Evolutionary conservation across 1,140 invertebrate genomes (phyloP).

Genomic region (Augochlora pura): DNA sequence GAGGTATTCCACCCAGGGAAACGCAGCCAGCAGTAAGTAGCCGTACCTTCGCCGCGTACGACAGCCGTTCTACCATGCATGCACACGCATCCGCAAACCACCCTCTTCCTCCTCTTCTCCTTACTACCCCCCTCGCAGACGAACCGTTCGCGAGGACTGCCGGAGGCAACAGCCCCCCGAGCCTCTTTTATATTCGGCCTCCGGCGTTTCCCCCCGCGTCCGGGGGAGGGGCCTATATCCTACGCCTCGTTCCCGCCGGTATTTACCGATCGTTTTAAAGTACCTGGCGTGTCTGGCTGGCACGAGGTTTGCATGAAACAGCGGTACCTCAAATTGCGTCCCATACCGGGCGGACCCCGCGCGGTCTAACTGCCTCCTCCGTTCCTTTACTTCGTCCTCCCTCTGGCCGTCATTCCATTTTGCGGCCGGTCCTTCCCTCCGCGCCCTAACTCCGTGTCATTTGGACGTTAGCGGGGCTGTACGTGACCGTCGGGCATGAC

Average conservation of each 20-base stretch:
- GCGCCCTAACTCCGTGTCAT: slow-evolving; percentile 33
- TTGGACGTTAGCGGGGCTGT: slow-evolving; percentile 44
- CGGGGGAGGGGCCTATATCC: slow-evolving; percentile 6
- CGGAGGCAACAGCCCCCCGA: not conserved
- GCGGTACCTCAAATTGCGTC: slow-evolving; percentile 46
- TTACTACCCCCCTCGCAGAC: too few species aligned
- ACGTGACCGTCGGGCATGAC: slow-evolving; percentile 20
- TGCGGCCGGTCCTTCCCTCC: too few species aligned
- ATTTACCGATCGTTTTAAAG: slow-evolving; percentile 59
- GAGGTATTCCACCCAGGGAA: slow-evolving; percentile 87
- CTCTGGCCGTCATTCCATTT: too few species aligned
- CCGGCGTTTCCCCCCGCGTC: not conserved
- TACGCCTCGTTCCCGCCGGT: not conserved
- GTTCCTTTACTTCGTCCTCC: too few species aligned
- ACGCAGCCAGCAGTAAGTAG: slow-evolving; percentile 86
- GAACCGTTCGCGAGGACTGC: not conserved
- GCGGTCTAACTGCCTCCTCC: not conserved
- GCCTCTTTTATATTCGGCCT: slow-evolving; percentile 15
- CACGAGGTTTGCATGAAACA: slow-evolving; percentile 51
- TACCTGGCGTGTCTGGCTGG: slow-evolving; percentile 47
- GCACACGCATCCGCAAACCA: too few species aligned
- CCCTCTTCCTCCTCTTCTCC: too few species aligned
- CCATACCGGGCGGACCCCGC: not conserved
- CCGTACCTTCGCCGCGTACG: not conserved
- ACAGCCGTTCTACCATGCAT: not conserved